Percentiles rank a stretch among this genome's conserved stretches.
Conservation (phyloP, 2,888 invertebrate genomes). For the Epirrhoe tristata region DNA sequence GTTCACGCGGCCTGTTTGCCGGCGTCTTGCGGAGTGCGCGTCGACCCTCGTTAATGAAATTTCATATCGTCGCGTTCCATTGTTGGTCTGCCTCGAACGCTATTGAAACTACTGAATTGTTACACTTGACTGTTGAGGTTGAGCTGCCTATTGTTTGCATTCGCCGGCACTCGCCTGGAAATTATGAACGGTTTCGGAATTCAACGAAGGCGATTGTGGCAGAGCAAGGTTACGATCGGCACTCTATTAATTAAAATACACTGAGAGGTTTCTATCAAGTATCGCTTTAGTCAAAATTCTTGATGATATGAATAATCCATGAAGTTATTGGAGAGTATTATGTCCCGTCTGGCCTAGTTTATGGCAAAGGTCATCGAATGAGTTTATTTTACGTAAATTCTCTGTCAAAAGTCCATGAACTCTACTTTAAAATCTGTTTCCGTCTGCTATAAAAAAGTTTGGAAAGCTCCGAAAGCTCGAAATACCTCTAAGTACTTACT, state of each 20-base stretch:
- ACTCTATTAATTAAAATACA: conserved; percentile 33
- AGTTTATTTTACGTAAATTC: too few relatives aligned
- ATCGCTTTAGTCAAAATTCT: too few relatives aligned
- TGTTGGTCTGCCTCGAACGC: conserved; percentile 64
- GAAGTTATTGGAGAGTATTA: background rate
- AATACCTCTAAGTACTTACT: conserved; percentile 5
- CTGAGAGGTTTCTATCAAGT: conserved; percentile 10
- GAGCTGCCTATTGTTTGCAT: conserved; percentile 45
- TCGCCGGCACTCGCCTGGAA: conserved; percentile 35
- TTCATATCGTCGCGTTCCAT: conserved; percentile 78
- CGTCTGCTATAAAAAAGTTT: too few relatives aligned
- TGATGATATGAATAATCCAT: background rate
- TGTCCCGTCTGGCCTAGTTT: background rate
- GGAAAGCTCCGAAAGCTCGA: too few relatives aligned
- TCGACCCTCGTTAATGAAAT: conserved; percentile 83
- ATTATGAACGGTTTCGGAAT: conserved; percentile 38
- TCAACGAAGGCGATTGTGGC: conserved; percentile 33
- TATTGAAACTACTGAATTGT: conserved; percentile 70
- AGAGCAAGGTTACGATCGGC: conserved; percentile 32
- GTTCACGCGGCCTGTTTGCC: conserved; percentile 83
- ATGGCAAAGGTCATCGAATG: background rate
- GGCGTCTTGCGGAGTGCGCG: conserved; percentile 69
- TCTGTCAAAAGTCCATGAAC: too few relatives aligned
- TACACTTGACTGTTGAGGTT: conserved; percentile 66
- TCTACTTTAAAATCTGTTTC: too few relatives aligned